phyloP scores from a whole-genome alignment of 2,888 invertebrate species.

The Margaritifera margaritifera region DNA sequence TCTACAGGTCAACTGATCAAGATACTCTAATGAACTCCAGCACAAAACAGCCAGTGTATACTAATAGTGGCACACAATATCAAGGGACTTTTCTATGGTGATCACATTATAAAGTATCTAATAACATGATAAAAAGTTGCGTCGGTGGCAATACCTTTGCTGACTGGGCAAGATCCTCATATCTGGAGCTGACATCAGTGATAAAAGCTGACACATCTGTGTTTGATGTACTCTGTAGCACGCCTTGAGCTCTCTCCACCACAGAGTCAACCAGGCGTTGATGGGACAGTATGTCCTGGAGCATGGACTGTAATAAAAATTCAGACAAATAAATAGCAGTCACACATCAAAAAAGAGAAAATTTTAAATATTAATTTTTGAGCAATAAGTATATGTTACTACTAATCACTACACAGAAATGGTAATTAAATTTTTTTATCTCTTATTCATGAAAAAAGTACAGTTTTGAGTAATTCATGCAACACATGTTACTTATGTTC shows the following conservation, averaged over 20 bases:
- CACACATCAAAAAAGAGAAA: no score
- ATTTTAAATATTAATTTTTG: no score
- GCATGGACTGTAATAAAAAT: slow-evolving; percentile 76
- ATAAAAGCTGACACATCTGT: slow-evolving; percentile 63
- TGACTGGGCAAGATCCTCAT: slow-evolving; percentile 54
- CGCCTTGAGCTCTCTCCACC: slow-evolving; percentile 87
- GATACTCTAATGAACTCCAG: no score
- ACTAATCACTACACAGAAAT: no score
- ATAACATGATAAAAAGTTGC: background rate
- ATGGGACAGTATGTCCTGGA: slow-evolving; percentile 92
- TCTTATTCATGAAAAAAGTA: no score
- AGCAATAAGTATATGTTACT: no score
- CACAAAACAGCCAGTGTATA: no score
- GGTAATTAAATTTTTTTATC: no score
- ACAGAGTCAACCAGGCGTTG: slow-evolving; percentile 91
- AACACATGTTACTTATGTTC: no score
- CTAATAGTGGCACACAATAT: background rate
- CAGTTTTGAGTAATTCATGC: no score
- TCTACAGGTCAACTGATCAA: no score
- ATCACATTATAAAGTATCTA: background rate
- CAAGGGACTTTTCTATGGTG: background rate
- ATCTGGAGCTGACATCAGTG: slow-evolving; percentile 59
- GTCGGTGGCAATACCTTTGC: slow-evolving; percentile 54
- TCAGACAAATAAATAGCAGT: no score
- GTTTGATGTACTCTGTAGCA: slow-evolving; percentile 79